phyloP scores from a whole-genome alignment of 1,140 invertebrate genomes.

The Drosophila nebulosa region DNA sequence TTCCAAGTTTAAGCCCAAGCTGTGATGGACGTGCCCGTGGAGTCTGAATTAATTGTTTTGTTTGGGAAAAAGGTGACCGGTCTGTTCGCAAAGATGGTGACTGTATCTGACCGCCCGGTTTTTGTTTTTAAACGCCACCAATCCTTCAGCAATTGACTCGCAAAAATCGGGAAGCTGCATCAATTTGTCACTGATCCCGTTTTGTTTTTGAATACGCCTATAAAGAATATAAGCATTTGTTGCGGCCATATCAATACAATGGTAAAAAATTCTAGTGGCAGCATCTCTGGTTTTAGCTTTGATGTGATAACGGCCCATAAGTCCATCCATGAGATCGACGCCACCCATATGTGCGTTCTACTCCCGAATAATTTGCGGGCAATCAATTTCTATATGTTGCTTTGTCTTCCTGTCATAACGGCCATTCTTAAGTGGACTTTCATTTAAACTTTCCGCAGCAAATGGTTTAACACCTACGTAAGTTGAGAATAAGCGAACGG shows the following conservation, averaged over 20 bases:
- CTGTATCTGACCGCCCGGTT: not conserved
- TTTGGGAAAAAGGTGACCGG: no score
- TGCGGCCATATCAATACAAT: constrained; percentile 79
- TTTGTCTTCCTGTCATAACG: not conserved
- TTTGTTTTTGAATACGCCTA: not conserved
- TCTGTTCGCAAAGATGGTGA: not conserved
- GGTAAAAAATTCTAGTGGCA: constrained; percentile 80
- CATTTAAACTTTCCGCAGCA: not conserved
- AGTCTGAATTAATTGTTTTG: no score
- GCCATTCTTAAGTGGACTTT: not conserved
- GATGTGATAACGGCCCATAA: constrained; percentile 80
- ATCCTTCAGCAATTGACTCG: not conserved
- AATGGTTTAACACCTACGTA: constrained; percentile 20
- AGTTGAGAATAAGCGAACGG: constrained; percentile 20
- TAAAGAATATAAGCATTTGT: constrained; percentile 6
- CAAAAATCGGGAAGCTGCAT: not conserved
- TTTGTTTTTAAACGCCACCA: not conserved
- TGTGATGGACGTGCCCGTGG: not conserved
- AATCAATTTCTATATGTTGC: not conserved
- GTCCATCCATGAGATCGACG: constrained; percentile 80
- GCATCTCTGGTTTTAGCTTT: constrained; percentile 80
- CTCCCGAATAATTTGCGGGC: not conserved
- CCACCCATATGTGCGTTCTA: constrained; percentile 80
- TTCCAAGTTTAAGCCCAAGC: not conserved
- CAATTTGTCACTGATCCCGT: not conserved